A percentile compares a stretch with the other conserved stretches of the same genome.
phyloP scores from a whole-genome alignment of 1,140 invertebrate genomes.

The Yoshiicerus persimilis region DNA sequence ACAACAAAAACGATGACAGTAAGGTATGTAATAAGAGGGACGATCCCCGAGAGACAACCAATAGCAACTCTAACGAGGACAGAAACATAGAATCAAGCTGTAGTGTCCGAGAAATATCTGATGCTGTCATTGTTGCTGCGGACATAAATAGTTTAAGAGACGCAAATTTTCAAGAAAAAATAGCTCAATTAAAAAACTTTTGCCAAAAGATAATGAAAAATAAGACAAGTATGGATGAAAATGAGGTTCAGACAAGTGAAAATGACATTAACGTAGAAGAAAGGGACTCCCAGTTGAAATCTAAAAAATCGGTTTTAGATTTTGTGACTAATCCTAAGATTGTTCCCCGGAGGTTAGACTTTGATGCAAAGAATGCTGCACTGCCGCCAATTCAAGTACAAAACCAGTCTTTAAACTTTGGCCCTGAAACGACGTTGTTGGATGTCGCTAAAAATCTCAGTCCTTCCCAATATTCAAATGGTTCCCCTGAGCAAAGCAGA shows the following conservation, averaged over 20 bases:
- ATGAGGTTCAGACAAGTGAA: not conserved
- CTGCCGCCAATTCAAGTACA: not conserved
- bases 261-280: not conserved
- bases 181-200: not conserved
- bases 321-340: not conserved
- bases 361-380: not conserved
- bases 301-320: not conserved
- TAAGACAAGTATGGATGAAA: not conserved
- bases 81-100: too few relatives aligned
- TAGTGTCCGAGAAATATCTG: not conserved
- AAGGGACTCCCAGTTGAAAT: not conserved
- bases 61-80: too few relatives aligned
- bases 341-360: not conserved
- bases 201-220: not conserved
- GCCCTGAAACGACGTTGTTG: not conserved
- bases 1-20: not conserved
- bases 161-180: not conserved
- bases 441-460: not conserved
- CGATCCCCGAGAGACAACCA: too few relatives aligned
- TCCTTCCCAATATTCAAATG: not conserved
- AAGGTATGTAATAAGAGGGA: too few relatives aligned
- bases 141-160: not conserved
- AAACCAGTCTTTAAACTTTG: not conserved
- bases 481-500: not conserved
- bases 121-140: not conserved